Evolutionary conservation across 2,113 vertebrate species (phyloP).

Genomic region (Chaenogobius annularis): DNA sequence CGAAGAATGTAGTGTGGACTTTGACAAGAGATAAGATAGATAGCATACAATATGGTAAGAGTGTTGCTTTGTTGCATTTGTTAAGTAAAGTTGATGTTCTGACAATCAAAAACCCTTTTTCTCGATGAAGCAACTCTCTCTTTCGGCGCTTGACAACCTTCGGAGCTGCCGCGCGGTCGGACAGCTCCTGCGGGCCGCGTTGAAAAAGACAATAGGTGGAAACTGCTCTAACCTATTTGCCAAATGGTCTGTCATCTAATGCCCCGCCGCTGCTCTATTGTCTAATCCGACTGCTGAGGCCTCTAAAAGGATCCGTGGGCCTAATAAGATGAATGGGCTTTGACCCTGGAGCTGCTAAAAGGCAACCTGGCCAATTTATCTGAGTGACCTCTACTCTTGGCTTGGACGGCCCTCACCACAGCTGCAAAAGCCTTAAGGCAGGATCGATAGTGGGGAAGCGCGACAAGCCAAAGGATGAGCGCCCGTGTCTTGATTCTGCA

Average conservation of each 20-base stretch:
- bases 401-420: constrained; percentile 76
- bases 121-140: constrained; percentile 8
- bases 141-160: constrained; percentile 28
- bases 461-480: constrained; percentile 67
- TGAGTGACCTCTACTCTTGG: constrained; percentile 78
- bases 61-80: constrained; percentile 15
- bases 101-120: constrained; percentile 5
- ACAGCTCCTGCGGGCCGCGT: constrained; percentile 50
- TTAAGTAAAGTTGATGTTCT: constrained; percentile 28
- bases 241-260: constrained; percentile 73
- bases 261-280: constrained; percentile 63
- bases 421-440: constrained; percentile 72
- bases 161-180: constrained; percentile 44
- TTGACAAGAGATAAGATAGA: constrained; percentile 10
- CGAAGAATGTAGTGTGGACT: neutral
- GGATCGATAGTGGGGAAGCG: constrained; percentile 84
- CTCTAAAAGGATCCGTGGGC: constrained; percentile 88
- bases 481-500: constrained; percentile 25
- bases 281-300: constrained; percentile 88
- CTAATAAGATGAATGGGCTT: constrained; percentile 92
- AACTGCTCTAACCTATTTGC: constrained; percentile 73
- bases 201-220: constrained; percentile 66
- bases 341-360: constrained; percentile 92
- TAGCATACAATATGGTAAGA: neutral
- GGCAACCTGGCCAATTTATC: constrained; percentile 92